Percentiles rank a stretch among this genome's conserved stretches.
phyloP scores from a whole-genome alignment of 2,113 vertebrate genomes.

The Athene cunicularia region DNA sequence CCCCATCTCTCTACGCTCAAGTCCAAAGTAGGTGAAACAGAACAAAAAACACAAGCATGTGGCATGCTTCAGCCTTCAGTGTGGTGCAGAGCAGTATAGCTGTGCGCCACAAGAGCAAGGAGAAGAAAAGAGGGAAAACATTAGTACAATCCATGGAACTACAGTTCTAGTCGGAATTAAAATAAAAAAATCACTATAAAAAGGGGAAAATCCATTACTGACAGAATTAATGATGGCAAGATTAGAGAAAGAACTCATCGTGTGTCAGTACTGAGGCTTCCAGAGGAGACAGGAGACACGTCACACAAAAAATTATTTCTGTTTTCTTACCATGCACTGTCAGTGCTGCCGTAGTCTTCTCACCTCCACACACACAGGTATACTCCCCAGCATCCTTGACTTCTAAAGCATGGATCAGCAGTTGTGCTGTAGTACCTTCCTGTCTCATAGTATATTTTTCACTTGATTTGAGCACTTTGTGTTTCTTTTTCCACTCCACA shows the following conservation, averaged over 20 bases:
- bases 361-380: conserved; percentile 70
- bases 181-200: not conserved
- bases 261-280: not conserved
- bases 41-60: not conserved
- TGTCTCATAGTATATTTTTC: conserved; percentile 68
- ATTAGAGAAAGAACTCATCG: not conserved
- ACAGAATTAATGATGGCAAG: not conserved
- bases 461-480: conserved; percentile 46
- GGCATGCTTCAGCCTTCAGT: not conserved
- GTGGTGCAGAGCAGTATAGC: not conserved
- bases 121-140: not conserved
- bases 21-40: not conserved
- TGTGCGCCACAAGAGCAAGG: not conserved
- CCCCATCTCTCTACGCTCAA: not conserved
- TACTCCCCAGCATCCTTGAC: conserved; percentile 76
- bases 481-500: conserved; percentile 78
- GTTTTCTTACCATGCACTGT: conserved; percentile 78
- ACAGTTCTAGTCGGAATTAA: not conserved
- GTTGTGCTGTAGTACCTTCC: conserved; percentile 63
- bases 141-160: not conserved
- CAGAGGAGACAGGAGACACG: not conserved
- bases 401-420: conserved; percentile 71
- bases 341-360: conserved; percentile 79
- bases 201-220: accelerated
- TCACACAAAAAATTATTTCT: accelerated